Evolutionary conservation across 2,888 invertebrate species (phyloP), one percentile per base, ranked within the genome.

Genomic region (Cosmopolites sordidus): DNA sequence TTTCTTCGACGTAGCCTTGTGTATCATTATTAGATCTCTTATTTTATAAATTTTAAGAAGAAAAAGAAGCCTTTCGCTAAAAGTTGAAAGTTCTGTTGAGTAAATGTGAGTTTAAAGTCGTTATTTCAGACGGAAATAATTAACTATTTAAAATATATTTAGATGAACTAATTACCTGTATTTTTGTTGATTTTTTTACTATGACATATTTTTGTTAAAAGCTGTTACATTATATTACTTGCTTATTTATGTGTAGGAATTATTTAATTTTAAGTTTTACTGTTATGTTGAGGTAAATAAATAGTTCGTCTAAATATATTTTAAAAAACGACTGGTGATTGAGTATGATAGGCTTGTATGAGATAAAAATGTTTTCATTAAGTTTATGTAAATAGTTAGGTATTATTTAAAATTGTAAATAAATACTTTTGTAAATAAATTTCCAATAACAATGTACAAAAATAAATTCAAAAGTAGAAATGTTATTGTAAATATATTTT

Each of bases 401-500:
- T 16, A 52, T 41, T 33, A 22, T 38, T 38, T 30, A 22, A 41
- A 29, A 42, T 37, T 55, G 55, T 55, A 55, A 33, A 55, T 51
- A 55, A 18, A 33, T 33, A 43, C 40, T 53, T 48, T 48, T 54
- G 48, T 54, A 54, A 30, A 54, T 54, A 54, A 43, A 30, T 43
- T 49, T 43, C 43, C 39, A 43, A 43, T 43, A 49, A 54, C 9
- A 46, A 46, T 51, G 51, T 51, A 51, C 54, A 54, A 54, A 51
- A 44, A 55, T 33, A 51, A 38, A 33, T 48, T 43, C 15, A 55
- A 45, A 15, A 22, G 54, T 55, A 51, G 50, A 51, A 9, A 33
- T 33, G 42, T 48, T 55, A 55, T 51, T 55, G 55, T 55, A 55
- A 47, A 55, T 55, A 55, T 55, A 47, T 55, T 51, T 55, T 47